Evolutionary conservation across 2,113 vertebrate genomes (phyloP), one percentile per base, ranked within the genome.

Genomic region (Anolis sagrei): DNA sequence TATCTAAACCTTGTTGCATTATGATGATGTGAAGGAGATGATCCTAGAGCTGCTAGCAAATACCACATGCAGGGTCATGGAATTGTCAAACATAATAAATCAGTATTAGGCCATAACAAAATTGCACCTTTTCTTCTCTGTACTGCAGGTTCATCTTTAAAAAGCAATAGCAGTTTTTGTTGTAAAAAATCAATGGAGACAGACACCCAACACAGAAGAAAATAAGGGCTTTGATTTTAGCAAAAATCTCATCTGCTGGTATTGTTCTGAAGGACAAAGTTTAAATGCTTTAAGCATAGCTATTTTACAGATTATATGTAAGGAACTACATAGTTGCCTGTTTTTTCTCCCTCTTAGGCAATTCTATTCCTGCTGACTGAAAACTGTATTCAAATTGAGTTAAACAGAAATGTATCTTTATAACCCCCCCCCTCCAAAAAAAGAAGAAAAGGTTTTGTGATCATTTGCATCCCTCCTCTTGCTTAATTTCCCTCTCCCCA

Each of bases 221-320:
- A 91, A 94, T 88, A 68, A 87, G 93, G 73, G 16, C 29, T 89
- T 93, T 91, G 74, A n/a, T 92, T 94, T 94, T 89, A 92, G 93
- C 88, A 88, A 84, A 94, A 90, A 83, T 72, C 27, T 93, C 6
- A 77, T 93, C 74, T 91, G 72, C 44, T 34, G 88, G 70, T 83
- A 82, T 89, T 92, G 90, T 88, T 90, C 86, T 88, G 86, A 94
- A 95, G 89, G 81, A 88, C 66, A 90, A 91, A 78, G 85, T 90
- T 89, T 91, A 84, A 84, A 76, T 64, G 61, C 21, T 76, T 81
- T 51, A 86, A 86, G 80, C 36, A 81, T n/a, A 89, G 51, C 39
- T 83, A 48, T 44, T 44, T 44, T 44, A 44, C 39, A 44, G 39
- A 44, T 73, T 91, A 90, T 76, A 85, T 79, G 80, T 90, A 89